Percentiles rank a stretch among this genome's conserved stretches.
Conservation (phyloP, 2,888 invertebrate species). For the Eupsilia transversa region DNA sequence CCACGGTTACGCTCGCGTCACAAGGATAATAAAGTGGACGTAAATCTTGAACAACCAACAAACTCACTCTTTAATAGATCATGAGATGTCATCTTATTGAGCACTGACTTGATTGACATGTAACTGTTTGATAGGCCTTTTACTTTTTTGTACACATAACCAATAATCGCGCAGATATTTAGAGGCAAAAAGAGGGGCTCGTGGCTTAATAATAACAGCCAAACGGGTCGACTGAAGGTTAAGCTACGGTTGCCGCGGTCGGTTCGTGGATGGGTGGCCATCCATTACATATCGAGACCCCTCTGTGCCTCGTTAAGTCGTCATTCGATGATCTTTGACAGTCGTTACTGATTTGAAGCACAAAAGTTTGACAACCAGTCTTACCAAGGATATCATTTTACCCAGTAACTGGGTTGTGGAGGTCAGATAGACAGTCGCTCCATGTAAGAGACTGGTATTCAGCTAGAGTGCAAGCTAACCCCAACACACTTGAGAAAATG, state of each 20-base stretch:
- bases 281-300: background rate
- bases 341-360: background rate
- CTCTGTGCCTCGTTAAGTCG: background rate
- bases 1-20: background rate
- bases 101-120: background rate
- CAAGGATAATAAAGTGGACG: background rate
- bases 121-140: background rate
- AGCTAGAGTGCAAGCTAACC: background rate
- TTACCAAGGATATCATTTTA: background rate
- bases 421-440: background rate
- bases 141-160: no score
- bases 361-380: background rate
- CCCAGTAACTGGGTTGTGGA: background rate
- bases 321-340: background rate
- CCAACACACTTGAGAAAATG: background rate
- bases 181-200: background rate
- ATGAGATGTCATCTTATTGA: background rate
- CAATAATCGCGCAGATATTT: background rate
- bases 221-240: no score
- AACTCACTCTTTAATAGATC: background rate
- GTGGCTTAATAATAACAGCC: background rate
- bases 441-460: background rate
- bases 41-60: background rate
- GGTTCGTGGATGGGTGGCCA: background rate
- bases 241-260: background rate